Conservation (phyloP, 2,888 invertebrate species). For the Prenolepis imparis region DNA sequence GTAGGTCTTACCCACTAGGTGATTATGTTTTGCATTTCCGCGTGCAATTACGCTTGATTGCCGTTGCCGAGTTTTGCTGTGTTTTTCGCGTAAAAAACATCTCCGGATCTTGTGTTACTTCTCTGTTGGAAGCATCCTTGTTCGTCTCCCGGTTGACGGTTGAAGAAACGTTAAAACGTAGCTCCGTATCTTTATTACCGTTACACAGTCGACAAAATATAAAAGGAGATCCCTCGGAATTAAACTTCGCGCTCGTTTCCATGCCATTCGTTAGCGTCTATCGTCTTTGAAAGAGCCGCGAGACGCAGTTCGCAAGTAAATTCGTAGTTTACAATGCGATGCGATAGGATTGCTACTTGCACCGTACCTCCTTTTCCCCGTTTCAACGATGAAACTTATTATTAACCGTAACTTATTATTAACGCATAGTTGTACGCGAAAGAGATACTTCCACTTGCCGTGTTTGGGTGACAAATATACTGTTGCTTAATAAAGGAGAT, state of each 20-base stretch:
- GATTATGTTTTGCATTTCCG: slow-evolving; percentile 64
- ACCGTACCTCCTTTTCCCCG: slow-evolving; percentile 15
- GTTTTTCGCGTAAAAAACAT: slow-evolving; percentile 1
- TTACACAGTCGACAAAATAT: slow-evolving; percentile 18
- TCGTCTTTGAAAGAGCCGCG: slow-evolving; percentile 24
- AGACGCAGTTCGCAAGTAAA: slow-evolving; percentile 16
- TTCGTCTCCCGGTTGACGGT: not conserved
- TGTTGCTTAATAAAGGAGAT: slow-evolving; percentile 20
- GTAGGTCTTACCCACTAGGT: slow-evolving; percentile 51
- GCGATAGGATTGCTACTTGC: slow-evolving; percentile 19
- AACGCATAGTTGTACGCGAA: slow-evolving; percentile 8
- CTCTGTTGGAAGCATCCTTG: not conserved
- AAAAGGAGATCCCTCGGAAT: slow-evolving; percentile 13
- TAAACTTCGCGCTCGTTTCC: slow-evolving; percentile 39
- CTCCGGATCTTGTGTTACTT: not conserved
- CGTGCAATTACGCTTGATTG: slow-evolving; percentile 59
- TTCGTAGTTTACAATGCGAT: slow-evolving; percentile 39
- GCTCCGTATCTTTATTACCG: slow-evolving; percentile 34
- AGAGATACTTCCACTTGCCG: slow-evolving; percentile 11
- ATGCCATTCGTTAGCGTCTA: slow-evolving; percentile 39
- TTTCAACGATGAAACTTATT: slow-evolving; percentile 39
- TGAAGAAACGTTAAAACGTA: slow-evolving; percentile 31
- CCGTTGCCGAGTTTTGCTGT: slow-evolving; percentile 15
- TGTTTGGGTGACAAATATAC: slow-evolving; percentile 24
- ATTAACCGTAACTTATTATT: slow-evolving; percentile 20